Conservation (phyloP, 2,113 vertebrate species). For the Hystrix cristata region DNA sequence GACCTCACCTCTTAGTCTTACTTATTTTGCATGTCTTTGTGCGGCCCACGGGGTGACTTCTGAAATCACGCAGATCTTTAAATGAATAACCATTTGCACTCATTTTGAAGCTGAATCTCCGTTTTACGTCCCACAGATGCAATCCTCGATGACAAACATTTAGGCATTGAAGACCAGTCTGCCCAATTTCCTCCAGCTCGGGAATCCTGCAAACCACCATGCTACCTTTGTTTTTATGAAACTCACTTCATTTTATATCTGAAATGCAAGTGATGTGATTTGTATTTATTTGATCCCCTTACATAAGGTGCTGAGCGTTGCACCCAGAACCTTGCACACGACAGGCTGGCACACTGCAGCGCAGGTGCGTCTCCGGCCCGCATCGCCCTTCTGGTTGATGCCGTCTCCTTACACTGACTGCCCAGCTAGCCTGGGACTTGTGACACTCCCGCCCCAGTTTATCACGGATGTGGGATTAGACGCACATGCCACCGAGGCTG, state of each 20-base stretch:
- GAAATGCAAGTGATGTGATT: background rate
- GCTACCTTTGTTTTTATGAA: background rate
- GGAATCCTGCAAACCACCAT: background rate
- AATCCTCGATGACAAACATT: too few relatives aligned
- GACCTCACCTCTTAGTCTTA: background rate
- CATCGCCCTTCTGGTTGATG: background rate
- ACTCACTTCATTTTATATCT: background rate
- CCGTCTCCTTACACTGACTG: background rate
- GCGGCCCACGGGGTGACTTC: background rate
- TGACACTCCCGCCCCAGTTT: background rate
- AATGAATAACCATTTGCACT: too few relatives aligned
- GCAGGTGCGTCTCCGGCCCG: background rate
- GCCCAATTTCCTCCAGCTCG: background rate
- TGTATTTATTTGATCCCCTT: background rate
- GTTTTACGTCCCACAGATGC: too few relatives aligned
- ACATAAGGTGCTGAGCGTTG: background rate
- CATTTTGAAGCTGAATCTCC: too few relatives aligned
- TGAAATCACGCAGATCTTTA: background rate
- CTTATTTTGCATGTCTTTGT: background rate
- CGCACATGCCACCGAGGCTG: background rate
- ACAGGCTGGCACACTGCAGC: background rate
- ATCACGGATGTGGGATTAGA: background rate
- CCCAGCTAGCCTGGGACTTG: background rate
- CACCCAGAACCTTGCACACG: background rate
- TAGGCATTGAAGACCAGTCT: too few relatives aligned